Evolutionary conservation across 2,113 vertebrate species (phyloP).

Genomic region (Mirounga angustirostris): DNA sequence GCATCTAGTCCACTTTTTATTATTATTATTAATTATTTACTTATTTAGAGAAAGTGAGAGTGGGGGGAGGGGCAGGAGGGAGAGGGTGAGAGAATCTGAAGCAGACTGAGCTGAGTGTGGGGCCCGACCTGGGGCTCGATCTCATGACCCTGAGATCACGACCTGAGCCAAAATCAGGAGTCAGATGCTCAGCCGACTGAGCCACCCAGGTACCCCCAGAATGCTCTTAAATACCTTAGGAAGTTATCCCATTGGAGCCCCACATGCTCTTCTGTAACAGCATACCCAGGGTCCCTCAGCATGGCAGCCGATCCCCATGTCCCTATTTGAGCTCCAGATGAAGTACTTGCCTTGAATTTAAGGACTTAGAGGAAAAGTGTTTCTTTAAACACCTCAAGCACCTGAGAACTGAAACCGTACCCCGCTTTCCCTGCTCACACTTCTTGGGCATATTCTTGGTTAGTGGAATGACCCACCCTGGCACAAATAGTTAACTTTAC

Average conservation of each 20-base stretch:
- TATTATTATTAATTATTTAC: background rate
- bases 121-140: background rate
- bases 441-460: background rate
- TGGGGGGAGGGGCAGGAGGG: background rate
- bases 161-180: background rate
- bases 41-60: background rate
- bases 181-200: background rate
- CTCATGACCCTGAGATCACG: background rate
- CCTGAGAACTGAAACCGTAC: background rate
- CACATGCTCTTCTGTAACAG: fast-evolving
- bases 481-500: background rate
- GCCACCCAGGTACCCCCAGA: background rate
- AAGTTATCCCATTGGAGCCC: background rate
- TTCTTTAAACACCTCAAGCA: background rate
- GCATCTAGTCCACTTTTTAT: background rate
- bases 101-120: background rate
- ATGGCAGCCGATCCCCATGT: background rate
- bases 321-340: background rate
- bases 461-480: background rate
- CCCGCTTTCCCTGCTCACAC: background rate
- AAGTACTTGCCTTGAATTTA: background rate
- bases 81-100: background rate
- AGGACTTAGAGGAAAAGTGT: background rate
- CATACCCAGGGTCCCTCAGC: background rate
- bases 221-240: too few relatives aligned